Conservation (phyloP, 2,888 invertebrate species). For the Stenurella melanura region DNA sequence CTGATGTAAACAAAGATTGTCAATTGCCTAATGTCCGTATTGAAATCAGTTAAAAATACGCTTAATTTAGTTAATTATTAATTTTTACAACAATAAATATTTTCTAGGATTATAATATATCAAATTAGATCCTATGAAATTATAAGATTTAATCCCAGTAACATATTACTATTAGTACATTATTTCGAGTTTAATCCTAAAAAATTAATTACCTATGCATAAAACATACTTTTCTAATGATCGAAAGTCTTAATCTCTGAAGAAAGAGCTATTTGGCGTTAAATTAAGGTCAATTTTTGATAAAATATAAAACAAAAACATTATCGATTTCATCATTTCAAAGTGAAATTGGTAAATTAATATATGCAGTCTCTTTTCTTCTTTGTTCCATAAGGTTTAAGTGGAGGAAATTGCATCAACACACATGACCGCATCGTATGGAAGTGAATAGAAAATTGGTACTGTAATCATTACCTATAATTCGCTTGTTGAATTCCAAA, state of each 20-base stretch:
- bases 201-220: not conserved
- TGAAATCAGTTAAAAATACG: no score
- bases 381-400: conserved; percentile 18
- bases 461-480: conserved; percentile 5
- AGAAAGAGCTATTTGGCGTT: conserved; percentile 11
- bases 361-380: conserved; percentile 17
- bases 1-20: no score
- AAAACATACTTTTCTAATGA: not conserved
- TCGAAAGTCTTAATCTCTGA: conserved; percentile 13
- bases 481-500: not conserved
- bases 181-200: not conserved
- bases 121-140: not conserved
- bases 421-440: conserved; percentile 5
- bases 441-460: conserved; percentile 18
- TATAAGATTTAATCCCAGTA: not conserved
- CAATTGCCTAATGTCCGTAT: no score
- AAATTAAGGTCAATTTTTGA: conserved; percentile 29
- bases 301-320: conserved; percentile 4
- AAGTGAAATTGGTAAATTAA: conserved; percentile 36
- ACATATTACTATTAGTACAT: not conserved
- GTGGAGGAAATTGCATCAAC: conserved; percentile 25
- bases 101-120: no score
- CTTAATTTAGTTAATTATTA: no score
- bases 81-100: no score
- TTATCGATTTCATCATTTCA: conserved; percentile 18